Evolutionary conservation across 2,797 vertebrate genomes (phyloP).

Genomic region (Ciconia nigra): DNA sequence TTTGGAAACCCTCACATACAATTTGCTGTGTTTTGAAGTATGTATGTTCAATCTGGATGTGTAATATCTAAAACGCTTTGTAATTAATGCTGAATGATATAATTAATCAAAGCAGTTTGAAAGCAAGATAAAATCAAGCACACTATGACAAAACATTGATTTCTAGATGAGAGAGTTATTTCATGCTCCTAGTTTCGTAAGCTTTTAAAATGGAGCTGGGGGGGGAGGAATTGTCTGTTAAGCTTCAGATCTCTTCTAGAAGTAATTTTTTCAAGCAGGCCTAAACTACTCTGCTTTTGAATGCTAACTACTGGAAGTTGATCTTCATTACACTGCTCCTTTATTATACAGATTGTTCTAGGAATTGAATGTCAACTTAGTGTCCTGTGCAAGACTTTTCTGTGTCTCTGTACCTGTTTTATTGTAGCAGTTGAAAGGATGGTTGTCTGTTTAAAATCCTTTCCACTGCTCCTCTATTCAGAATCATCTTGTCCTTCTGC

Average conservation of each 20-base stretch:
- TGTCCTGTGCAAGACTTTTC: background rate
- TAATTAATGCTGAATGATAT: background rate
- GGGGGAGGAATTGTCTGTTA: background rate
- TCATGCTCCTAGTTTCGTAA: background rate
- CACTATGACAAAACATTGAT: background rate
- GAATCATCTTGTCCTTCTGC: conserved; percentile 41
- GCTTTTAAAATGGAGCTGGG: background rate
- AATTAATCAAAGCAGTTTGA: background rate
- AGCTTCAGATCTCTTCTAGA: background rate
- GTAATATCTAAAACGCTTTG: background rate
- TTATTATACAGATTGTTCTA: background rate
- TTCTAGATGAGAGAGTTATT: background rate
- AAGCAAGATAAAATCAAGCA: conserved; percentile 18
- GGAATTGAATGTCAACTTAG: background rate
- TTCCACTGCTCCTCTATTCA: conserved; percentile 24
- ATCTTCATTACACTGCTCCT: background rate
- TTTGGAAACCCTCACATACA: background rate
- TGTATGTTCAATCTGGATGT: background rate
- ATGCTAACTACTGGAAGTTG: background rate
- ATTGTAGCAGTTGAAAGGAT: conserved; percentile 8
- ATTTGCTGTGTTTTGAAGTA: background rate
- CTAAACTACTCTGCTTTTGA: background rate
- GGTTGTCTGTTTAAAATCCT: conserved; percentile 22
- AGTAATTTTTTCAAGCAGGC: background rate
- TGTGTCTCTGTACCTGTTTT: background rate